A percentile compares a stretch with the other conserved stretches of the same genome.
These are phyloP conservation scores for Phenacoccus solenopsis DNA, from an alignment of 1,140 invertebrate species.

Conservation along the genomic window DNA sequence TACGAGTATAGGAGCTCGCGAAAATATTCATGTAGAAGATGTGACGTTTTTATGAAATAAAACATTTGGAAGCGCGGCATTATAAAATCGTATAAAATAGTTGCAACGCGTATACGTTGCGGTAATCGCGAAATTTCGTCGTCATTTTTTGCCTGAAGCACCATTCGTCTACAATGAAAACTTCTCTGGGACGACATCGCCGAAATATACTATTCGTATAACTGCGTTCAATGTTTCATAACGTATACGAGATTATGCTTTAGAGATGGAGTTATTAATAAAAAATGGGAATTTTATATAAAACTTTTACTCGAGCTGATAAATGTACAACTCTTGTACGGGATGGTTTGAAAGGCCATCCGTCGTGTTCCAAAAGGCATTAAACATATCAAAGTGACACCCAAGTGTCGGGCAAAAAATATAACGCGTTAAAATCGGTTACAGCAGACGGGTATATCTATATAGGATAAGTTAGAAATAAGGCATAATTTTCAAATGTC, in stretches of 20 bases:
- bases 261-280: background rate
- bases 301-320: background rate
- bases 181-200: background rate
- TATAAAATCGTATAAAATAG: too few relatives aligned
- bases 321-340: background rate
- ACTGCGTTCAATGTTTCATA: background rate
- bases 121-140: too few relatives aligned
- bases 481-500: background rate
- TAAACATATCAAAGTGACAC: background rate
- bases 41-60: too few relatives aligned
- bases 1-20: too few relatives aligned
- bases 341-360: background rate
- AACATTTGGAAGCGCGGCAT: too few relatives aligned
- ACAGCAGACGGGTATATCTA: background rate
- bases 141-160: too few relatives aligned
- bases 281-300: background rate
- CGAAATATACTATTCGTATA: background rate
- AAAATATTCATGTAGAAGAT: too few relatives aligned
- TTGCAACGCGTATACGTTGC: too few relatives aligned
- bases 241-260: background rate
- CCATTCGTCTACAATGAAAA: background rate
- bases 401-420: background rate
- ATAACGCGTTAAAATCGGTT: background rate
- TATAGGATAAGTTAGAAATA: background rate
- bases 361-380: background rate